Percentiles rank a stretch among this genome's conserved stretches.
Evolutionary conservation across 2,113 vertebrate species (phyloP).

Genomic region (Psophia crepitans): DNA sequence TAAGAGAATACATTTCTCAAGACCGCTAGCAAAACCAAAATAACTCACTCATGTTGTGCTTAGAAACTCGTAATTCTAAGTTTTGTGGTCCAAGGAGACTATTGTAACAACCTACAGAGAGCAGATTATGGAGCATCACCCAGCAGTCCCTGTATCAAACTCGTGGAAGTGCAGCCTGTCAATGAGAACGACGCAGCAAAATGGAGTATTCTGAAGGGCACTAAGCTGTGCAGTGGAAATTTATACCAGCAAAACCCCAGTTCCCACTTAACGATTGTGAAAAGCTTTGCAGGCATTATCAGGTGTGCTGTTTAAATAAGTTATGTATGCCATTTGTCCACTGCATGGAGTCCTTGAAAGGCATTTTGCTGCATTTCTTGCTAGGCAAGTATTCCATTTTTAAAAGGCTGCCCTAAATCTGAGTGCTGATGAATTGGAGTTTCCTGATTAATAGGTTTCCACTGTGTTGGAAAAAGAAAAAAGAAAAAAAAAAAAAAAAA

Average conservation of each 20-base stretch:
- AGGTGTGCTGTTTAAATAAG: not conserved
- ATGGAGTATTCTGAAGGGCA: not conserved
- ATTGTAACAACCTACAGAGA: not conserved
- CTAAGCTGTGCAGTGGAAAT: not conserved
- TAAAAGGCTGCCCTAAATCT: conserved; percentile 5
- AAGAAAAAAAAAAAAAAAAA: too few relatives aligned
- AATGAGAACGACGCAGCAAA: not conserved
- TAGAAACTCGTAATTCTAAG: not conserved
- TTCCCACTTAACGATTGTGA: not conserved
- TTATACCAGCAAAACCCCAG: not conserved
- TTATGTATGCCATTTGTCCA: not conserved
- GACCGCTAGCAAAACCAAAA: not conserved
- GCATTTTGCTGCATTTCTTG: conserved; percentile 1
- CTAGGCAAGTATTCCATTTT: conserved; percentile 18
- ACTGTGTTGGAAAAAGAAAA: not conserved
- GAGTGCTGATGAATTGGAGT: not conserved
- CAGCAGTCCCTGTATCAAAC: not conserved
- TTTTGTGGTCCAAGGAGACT: not conserved
- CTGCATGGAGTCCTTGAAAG: not conserved
- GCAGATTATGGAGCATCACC: not conserved
- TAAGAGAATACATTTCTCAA: not conserved
- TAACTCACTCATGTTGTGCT: not conserved
- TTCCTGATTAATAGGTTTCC: not conserved
- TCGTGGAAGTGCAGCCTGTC: not conserved
- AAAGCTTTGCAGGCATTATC: not conserved